phyloP scores from a whole-genome alignment of 2,113 vertebrate genomes.

The Gallinago paraguaiae region DNA sequence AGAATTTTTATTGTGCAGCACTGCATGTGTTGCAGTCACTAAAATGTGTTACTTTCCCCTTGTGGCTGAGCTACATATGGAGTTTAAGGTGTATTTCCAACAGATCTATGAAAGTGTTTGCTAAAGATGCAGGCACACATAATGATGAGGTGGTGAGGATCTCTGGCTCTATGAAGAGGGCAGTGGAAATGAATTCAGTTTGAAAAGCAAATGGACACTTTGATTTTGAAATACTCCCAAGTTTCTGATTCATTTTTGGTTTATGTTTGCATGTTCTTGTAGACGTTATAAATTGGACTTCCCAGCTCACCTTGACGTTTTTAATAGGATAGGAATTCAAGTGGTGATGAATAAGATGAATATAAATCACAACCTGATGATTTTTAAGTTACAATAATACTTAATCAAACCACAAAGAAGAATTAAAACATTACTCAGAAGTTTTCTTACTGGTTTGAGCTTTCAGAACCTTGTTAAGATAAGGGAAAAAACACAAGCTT shows the following conservation, averaged over 20 bases:
- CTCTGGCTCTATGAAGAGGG: not conserved
- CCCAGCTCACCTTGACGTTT: not conserved
- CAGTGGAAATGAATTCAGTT: not conserved
- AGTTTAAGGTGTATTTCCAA: not conserved
- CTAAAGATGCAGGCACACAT: not conserved
- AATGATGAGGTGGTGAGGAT: not conserved
- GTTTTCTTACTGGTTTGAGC: not conserved
- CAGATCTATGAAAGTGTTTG: not conserved
- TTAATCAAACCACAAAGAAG: not conserved
- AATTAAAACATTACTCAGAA: not conserved
- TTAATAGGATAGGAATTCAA: not conserved
- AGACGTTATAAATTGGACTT: not conserved
- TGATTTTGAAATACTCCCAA: not conserved
- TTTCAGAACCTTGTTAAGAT: not conserved
- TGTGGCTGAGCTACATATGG: accelerated
- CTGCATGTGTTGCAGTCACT: not conserved
- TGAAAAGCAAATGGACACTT: not conserved
- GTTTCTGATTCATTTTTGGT: not conserved
- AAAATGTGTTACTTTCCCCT: not conserved
- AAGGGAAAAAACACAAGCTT: not conserved
- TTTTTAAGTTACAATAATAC: not conserved
- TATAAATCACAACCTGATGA: not conserved
- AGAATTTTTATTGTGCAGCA: not conserved
- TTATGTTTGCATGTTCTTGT: not conserved
- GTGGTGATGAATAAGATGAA: not conserved